These are phyloP conservation scores for Campoletis sonorensis DNA, from an alignment of 1,140 invertebrate genomes.

Conservation along the genomic window DNA sequence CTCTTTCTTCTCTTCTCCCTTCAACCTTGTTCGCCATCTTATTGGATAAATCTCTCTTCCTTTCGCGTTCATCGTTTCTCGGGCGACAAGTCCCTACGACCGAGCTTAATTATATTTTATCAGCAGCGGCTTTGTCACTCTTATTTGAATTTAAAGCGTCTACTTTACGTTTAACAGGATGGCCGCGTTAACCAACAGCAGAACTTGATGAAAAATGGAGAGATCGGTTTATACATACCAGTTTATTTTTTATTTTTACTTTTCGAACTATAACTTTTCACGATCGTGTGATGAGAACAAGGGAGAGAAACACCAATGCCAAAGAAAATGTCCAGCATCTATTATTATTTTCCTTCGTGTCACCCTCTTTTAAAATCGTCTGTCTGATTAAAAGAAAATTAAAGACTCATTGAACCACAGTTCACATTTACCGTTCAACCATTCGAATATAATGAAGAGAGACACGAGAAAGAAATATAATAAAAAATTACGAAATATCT, in stretches of 20 bases:
- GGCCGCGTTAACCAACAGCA: conserved; percentile 59
- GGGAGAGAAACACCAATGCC: no score
- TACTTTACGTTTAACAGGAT: conserved; percentile 44
- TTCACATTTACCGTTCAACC: no score
- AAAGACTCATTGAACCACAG: no score
- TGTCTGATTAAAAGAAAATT: no score
- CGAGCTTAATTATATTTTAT: conserved; percentile 71
- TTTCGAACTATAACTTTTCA: not conserved
- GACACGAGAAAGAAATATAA: conserved; percentile 22
- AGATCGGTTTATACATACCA: not conserved
- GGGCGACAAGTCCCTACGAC: conserved; percentile 36
- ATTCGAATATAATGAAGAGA: not conserved
- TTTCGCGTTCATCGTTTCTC: not conserved
- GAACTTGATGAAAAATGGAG: not conserved
- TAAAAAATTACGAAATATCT: conserved; percentile 15
- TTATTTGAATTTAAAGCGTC: conserved; percentile 65
- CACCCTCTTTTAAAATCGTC: no score
- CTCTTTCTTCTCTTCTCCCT: no score
- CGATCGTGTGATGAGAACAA: not conserved
- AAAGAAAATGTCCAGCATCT: not conserved
- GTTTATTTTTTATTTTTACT: conserved; percentile 31
- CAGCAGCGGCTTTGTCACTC: conserved; percentile 61
- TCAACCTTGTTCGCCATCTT: conserved; percentile 24
- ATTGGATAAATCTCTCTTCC: conserved; percentile 41
- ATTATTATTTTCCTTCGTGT: no score